Conservation (phyloP, 2,888 invertebrate species). For the Nebria salina region DNA sequence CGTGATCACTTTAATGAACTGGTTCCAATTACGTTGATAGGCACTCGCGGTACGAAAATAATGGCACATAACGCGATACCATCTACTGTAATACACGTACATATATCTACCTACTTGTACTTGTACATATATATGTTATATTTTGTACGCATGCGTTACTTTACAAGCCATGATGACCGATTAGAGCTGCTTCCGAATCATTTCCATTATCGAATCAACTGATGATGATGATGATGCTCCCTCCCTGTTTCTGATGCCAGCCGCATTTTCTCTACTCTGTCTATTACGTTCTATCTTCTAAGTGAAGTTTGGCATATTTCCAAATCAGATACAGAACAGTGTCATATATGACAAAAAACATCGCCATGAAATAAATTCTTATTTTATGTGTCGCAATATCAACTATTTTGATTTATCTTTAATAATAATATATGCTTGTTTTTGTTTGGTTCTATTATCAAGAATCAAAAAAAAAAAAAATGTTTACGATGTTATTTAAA, state of each 20-base stretch:
- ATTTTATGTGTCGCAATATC: background rate
- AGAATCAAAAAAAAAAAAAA: too few species aligned
- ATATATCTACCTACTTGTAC: background rate
- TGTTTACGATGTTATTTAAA: too few species aligned
- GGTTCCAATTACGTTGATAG: constrained; percentile 27
- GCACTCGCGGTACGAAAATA: constrained; percentile 20
- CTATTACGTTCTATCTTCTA: background rate
- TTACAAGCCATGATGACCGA: background rate
- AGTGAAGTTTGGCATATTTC: background rate
- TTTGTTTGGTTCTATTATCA: background rate
- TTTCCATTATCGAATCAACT: too few species aligned
- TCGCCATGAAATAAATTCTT: background rate
- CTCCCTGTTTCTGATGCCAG: background rate
- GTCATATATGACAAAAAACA: background rate
- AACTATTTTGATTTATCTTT: background rate
- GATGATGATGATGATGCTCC: background rate
- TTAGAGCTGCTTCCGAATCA: constrained; percentile 1
- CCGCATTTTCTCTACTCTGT: background rate
- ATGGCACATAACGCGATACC: constrained; percentile 6
- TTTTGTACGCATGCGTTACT: background rate
- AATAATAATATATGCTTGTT: background rate
- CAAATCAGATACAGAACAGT: background rate
- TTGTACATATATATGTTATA: background rate
- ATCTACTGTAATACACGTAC: background rate
- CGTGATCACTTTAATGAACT: constrained; percentile 34